Conservation (phyloP, 2,797 vertebrate genomes). For the Phoebastria nigripes region DNA sequence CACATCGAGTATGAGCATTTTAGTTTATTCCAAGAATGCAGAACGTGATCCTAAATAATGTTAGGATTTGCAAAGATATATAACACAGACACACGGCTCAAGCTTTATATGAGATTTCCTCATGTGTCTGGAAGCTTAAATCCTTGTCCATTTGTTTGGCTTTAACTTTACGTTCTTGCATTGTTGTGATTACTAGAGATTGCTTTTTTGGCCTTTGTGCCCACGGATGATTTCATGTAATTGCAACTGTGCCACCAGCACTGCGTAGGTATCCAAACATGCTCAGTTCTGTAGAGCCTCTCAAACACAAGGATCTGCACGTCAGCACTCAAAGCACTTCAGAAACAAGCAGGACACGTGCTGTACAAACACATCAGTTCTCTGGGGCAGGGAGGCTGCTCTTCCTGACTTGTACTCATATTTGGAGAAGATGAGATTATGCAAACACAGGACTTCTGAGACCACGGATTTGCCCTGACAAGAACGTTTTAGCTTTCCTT, state of each 20-base stretch:
- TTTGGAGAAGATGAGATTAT: not conserved
- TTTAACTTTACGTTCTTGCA: not conserved
- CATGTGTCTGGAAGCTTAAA: not conserved
- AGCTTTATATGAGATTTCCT: not conserved
- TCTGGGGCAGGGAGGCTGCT: not conserved
- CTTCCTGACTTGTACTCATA: not conserved
- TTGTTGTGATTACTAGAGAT: not conserved
- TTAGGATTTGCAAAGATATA: not conserved
- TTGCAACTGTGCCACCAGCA: not conserved
- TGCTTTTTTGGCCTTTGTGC: not conserved
- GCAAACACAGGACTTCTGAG: not conserved
- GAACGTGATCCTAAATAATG: not conserved
- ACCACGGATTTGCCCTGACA: not conserved
- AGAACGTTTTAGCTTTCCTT: not conserved
- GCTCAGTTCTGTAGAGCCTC: not conserved
- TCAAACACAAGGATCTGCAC: not conserved
- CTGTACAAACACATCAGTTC: not conserved
- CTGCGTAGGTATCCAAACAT: accelerated
- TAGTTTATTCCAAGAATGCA: not conserved
- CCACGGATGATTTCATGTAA: not conserved
- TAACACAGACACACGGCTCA: not conserved
- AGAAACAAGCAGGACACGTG: not conserved
- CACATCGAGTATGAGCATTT: not conserved
- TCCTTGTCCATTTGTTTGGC: not conserved
- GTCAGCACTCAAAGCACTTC: not conserved